Conservation (phyloP, 2,888 invertebrate species). For the Nasonovia ribisnigri region DNA sequence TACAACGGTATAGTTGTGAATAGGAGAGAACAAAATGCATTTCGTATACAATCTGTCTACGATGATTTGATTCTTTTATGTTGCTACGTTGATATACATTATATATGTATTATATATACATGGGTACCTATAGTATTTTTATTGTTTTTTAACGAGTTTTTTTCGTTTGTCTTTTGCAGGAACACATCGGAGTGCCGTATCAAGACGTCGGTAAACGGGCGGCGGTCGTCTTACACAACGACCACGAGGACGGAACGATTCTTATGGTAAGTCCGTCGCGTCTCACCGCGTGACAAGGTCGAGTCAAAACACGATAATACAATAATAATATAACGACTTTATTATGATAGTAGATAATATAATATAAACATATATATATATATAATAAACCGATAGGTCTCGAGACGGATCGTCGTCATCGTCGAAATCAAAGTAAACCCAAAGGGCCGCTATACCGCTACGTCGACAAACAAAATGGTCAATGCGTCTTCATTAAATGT, state of each 20-base stretch:
- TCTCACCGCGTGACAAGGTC: slow-evolving; percentile 55
- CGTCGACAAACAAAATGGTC: neutral
- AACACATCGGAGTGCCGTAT: slow-evolving; percentile 86
- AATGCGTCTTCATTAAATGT: neutral
- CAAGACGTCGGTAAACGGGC: slow-evolving; percentile 90
- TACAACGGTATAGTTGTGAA: neutral
- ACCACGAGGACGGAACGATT: slow-evolving; percentile 82
- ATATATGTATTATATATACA: neutral
- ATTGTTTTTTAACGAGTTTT: neutral
- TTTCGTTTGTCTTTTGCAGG: slow-evolving; percentile 71
- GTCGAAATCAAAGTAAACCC: neutral
- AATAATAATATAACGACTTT: slow-evolving; percentile 12
- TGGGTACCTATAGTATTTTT: neutral
- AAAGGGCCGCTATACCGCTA: neutral
- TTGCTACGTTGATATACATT: neutral
- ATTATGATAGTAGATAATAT: neutral
- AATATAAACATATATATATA: neutral
- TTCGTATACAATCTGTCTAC: neutral
- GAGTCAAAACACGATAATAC: neutral
- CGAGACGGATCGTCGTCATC: neutral
- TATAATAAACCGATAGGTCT: neutral
- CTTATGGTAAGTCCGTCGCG: slow-evolving; percentile 81
- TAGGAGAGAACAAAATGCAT: neutral
- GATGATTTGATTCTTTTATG: neutral
- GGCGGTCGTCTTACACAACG: slow-evolving; percentile 86